These are phyloP conservation scores for Mormoops blainvillei DNA, from an alignment of 2,113 vertebrate species.

Conservation along the genomic window DNA sequence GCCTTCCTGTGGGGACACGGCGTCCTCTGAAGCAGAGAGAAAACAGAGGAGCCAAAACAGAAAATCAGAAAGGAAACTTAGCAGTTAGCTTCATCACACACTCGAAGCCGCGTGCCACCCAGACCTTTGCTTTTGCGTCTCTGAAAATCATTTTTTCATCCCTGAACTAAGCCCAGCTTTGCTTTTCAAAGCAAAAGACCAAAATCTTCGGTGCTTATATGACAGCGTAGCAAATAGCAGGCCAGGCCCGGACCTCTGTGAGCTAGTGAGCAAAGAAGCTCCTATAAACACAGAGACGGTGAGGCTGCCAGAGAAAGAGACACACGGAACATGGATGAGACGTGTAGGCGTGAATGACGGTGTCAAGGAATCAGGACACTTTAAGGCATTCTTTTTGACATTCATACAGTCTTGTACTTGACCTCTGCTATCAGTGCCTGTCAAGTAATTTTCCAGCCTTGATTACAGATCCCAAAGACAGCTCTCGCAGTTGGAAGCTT, in stretches of 20 bases:
- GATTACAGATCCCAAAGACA: not conserved
- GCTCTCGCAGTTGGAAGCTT: not conserved
- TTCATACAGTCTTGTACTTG: not conserved
- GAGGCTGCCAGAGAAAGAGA: not conserved
- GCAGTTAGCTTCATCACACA: not conserved
- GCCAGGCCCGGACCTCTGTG: not conserved
- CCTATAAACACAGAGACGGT: not conserved
- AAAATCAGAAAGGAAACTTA: not conserved
- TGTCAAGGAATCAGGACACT: not conserved
- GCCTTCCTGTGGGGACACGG: rapidly evolving
- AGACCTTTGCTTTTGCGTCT: not conserved
- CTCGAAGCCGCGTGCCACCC: not conserved
- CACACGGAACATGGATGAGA: rapidly evolving
- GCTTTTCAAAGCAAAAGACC: conserved; percentile 13
- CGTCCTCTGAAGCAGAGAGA: not conserved
- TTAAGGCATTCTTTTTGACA: not conserved
- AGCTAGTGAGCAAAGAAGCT: not conserved
- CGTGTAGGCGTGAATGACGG: too few species aligned
- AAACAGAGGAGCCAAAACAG: not conserved
- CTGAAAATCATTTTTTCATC: not conserved
- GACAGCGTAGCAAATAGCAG: not conserved
- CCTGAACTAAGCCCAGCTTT: not conserved
- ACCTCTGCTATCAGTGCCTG: not conserved
- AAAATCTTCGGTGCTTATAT: not conserved
- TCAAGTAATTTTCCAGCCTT: not conserved